A percentile compares a stretch with the other conserved stretches of the same genome.
Evolutionary conservation across 2,797 vertebrate species (phyloP).

Genomic region (Hapalemur alaotrensis): DNA sequence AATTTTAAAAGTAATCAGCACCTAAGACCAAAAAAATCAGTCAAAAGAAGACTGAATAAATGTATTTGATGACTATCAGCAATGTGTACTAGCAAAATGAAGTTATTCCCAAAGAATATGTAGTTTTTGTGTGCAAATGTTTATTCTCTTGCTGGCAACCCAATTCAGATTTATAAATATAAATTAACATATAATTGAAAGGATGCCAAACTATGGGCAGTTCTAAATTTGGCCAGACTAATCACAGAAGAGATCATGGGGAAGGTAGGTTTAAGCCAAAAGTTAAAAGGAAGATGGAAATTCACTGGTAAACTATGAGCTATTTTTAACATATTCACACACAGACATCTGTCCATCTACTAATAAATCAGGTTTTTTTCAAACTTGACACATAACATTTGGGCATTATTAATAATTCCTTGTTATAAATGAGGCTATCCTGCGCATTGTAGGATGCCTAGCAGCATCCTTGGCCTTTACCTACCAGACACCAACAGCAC

Average conservation of each 20-base stretch:
- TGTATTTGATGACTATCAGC: not conserved
- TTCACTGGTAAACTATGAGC: not conserved
- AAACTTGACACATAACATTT: not conserved
- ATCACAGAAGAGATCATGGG: not conserved
- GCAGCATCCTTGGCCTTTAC: not conserved
- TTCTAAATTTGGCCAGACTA: not conserved
- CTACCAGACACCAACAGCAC: not conserved
- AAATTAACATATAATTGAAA: not conserved
- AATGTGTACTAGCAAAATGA: not conserved
- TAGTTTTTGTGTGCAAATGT: not conserved
- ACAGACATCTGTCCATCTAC: not conserved
- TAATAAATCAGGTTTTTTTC: not conserved
- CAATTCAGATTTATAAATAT: not conserved
- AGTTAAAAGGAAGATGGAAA: not conserved
- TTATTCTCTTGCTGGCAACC: not conserved
- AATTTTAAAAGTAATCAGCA: not conserved
- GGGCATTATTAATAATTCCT: not conserved
- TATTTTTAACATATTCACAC: not conserved
- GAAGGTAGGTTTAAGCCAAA: not conserved
- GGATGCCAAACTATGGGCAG: not conserved
- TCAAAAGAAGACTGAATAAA: not conserved
- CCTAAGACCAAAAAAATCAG: not conserved
- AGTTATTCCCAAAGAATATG: not conserved
- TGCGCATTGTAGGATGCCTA: not conserved
- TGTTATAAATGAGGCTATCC: not conserved